phyloP scores from a whole-genome alignment of 2,888 invertebrate species.

The Cantharis lateralis region DNA sequence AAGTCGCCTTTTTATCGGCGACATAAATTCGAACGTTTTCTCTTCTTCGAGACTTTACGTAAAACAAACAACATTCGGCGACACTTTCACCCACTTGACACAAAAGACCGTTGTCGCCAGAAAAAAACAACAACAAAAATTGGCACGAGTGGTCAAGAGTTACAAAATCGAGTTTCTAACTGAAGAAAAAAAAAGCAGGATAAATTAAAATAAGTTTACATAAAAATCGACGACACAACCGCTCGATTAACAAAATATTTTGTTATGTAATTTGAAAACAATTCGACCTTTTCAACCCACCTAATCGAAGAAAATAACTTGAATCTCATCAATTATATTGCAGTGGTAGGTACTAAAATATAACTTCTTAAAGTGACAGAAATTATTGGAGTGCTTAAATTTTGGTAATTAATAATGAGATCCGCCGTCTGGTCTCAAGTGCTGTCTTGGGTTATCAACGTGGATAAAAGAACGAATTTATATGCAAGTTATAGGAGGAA shows the following conservation, averaged over 20 bases:
- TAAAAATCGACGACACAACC: not conserved
- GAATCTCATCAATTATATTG: not conserved
- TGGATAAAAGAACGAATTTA: not conserved
- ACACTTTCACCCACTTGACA: not conserved
- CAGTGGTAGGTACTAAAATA: not conserved
- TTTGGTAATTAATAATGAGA: not conserved
- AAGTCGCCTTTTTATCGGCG: not conserved
- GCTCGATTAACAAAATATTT: not conserved
- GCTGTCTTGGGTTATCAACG: not conserved
- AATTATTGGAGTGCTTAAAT: not conserved
- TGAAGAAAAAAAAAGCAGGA: not conserved
- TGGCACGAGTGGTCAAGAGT: not conserved
- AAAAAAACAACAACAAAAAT: not conserved
- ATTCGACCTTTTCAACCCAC: conserved; percentile 3
- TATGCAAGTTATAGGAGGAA: not conserved
- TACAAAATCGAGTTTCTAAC: not conserved
- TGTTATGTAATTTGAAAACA: not conserved
- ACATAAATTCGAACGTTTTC: not conserved
- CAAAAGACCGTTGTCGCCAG: not conserved
- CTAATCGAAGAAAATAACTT: not conserved
- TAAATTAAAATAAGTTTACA: not conserved
- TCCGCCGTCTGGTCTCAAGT: not conserved
- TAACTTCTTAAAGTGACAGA: not conserved
- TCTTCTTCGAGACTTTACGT: not conserved
- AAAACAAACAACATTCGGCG: not conserved